Evolutionary conservation across 2,888 invertebrate species (phyloP).

Genomic region (Andrena bucephala): DNA sequence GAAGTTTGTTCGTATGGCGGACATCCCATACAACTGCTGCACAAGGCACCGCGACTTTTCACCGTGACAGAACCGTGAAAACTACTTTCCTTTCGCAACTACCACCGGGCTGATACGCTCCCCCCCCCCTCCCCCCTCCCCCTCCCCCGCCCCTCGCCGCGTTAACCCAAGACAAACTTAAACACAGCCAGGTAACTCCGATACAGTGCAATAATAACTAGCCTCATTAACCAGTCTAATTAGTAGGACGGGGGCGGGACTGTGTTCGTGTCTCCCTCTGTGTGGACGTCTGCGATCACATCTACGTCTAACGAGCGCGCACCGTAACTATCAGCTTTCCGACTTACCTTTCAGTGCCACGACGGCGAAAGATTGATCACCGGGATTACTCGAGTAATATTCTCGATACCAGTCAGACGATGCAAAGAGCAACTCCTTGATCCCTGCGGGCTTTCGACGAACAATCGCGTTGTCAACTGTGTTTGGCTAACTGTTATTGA

Average conservation of each 20-base stretch:
- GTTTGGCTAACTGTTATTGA: constrained; percentile 7
- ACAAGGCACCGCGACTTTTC: constrained; percentile 62
- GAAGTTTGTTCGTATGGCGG: constrained; percentile 67
- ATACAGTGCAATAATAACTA: constrained; percentile 48
- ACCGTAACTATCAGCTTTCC: constrained; percentile 41
- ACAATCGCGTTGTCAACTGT: not conserved
- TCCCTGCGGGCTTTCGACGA: constrained; percentile 9
- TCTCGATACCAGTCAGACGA: constrained; percentile 58
- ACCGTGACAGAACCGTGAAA: constrained; percentile 36
- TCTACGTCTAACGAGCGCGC: constrained; percentile 30
- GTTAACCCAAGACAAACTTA: constrained; percentile 42
- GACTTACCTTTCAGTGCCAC: constrained; percentile 50
- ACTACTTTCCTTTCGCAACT: constrained; percentile 51
- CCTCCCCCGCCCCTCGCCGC: not conserved
- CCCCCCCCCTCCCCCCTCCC: no score
- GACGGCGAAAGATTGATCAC: constrained; percentile 65
- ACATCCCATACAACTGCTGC: constrained; percentile 57
- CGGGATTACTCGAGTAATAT: constrained; percentile 61
- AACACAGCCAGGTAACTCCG: constrained; percentile 42
- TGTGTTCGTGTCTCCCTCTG: not conserved
- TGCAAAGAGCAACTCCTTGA: constrained; percentile 48
- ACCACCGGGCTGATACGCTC: not conserved
- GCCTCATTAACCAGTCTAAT: constrained; percentile 66
- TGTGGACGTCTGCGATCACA: constrained; percentile 11
- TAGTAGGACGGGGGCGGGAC: constrained; percentile 35